phyloP scores from a whole-genome alignment of 2,888 invertebrate genomes.

The Andrena bicolor region DNA sequence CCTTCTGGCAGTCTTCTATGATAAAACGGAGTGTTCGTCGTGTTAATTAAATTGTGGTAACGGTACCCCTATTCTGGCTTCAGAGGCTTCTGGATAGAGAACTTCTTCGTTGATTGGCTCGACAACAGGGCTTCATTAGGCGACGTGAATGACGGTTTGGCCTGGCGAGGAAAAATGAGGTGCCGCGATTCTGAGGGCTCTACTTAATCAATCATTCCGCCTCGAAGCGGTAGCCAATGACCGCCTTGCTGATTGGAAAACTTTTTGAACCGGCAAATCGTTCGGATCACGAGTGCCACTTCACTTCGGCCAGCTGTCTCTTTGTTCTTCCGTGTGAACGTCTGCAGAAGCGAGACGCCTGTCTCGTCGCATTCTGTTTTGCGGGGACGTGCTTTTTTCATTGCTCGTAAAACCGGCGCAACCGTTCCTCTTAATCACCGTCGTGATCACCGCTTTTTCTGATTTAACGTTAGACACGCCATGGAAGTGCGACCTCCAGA shows the following conservation, averaged over 20 bases:
- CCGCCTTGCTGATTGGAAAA: conserved; percentile 50
- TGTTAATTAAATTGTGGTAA: conserved; percentile 11
- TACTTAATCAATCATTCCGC: conserved; percentile 56
- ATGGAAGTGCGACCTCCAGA: not conserved
- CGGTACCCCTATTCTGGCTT: not conserved
- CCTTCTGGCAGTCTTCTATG: not conserved
- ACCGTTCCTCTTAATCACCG: conserved; percentile 31
- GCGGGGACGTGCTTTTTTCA: conserved; percentile 4
- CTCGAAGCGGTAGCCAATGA: conserved; percentile 55
- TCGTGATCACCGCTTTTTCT: conserved; percentile 22
- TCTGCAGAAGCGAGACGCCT: conserved; percentile 20
- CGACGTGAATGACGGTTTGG: conserved; percentile 32
- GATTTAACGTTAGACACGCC: conserved; percentile 16
- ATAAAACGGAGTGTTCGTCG: not conserved
- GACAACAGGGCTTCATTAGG: conserved; percentile 40
- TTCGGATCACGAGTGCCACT: conserved; percentile 57
- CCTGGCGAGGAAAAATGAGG: conserved; percentile 49
- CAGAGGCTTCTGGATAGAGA: not conserved
- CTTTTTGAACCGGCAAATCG: conserved; percentile 53
- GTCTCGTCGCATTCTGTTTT: conserved; percentile 44
- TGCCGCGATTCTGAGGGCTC: conserved; percentile 48
- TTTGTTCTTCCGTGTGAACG: conserved; percentile 58
- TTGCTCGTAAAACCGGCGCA: conserved; percentile 29
- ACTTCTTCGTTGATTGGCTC: conserved; percentile 35
- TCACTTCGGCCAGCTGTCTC: conserved; percentile 57